Evolutionary conservation across 2,888 invertebrate species (phyloP), one percentile per base, ranked within the genome.

Genomic region (Leuctra nigra): DNA sequence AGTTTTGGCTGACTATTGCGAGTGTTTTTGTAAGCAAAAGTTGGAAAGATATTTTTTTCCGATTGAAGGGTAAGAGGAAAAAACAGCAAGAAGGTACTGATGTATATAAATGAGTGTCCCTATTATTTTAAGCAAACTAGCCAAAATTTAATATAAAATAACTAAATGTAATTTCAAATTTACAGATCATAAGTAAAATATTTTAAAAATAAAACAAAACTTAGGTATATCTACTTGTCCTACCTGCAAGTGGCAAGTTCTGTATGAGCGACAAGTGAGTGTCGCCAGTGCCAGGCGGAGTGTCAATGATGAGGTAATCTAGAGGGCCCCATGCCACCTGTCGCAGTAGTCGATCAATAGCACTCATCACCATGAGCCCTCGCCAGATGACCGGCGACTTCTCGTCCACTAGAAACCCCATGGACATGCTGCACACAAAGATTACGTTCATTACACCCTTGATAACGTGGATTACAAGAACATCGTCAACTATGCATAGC

Each of bases 241-340:
- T 68, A 81, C 91, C 95, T 67, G 86, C 76, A 46, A 96, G 81
- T 1, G 91, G 90, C 48, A 94, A 75, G 72, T 89, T 92, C 72
- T 97, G 97, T 39, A 90, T 80, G 1, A 97, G 77, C 0, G 95
- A 93, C 1, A 97, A 76, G 69, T 95, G 94, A 0, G 93, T 91
- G 72, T 97, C 97, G 0, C 97, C 97, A 0, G 97, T 97, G 29
- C 97, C 97, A 0, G 97, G 97, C 2, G 97, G 97, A 64, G 96
- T 95, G 73, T 97, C 97, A 0, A 97, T 80, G 14, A 98, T 77
- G 56, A 97, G 79, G 68, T 88, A 86, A 75, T 97, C 94, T 53
- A 93, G 75, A 0, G 86, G 83, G 2, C 82, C 86, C 97, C 97
- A 97, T 33, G 81, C 79, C n/a, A 94, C 91, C 64, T 91, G 87